Evolutionary conservation across 2,888 invertebrate genomes (phyloP).

Genomic region (Boloria selene): DNA sequence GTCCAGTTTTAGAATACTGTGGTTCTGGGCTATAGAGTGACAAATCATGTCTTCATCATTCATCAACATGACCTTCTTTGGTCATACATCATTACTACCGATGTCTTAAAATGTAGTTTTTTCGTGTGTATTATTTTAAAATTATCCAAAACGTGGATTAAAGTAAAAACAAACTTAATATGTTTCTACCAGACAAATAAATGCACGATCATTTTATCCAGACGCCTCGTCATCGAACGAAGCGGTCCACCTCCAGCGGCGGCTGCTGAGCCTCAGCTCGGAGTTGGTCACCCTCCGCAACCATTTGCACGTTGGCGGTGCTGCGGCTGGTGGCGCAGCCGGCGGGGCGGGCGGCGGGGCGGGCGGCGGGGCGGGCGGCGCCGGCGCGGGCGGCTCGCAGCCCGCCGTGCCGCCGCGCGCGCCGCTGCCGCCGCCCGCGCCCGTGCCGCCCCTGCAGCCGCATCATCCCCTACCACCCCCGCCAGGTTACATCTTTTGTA

Average conservation of each 20-base stretch:
- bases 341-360: constrained; percentile 19
- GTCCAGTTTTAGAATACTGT: no score
- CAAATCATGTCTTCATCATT: no score
- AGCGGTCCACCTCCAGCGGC: constrained; percentile 95
- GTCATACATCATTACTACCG: no score
- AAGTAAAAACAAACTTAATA: not conserved
- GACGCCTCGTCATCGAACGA: constrained; percentile 97
- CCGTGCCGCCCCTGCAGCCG: constrained; percentile 57
- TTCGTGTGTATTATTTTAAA: no score
- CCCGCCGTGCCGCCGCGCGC: constrained; percentile 52
- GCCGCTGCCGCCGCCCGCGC: constrained; percentile 61
- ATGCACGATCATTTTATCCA: constrained; percentile 62
- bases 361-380: constrained; percentile 43
- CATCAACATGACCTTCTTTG: no score
- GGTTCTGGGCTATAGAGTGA: no score
- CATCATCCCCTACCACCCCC: constrained; percentile 63
- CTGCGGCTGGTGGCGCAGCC: constrained; percentile 45
- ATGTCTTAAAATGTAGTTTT: no score
- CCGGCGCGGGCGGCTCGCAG: constrained; percentile 53
- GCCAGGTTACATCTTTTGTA: constrained; percentile 49
- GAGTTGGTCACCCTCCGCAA: constrained; percentile 95
- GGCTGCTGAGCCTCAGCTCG: constrained; percentile 93
- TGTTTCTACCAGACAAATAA: not conserved
- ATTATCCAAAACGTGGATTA: not conserved
- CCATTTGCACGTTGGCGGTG: constrained; percentile 89